Evolutionary conservation across 2,888 invertebrate genomes (phyloP).

Genomic region (Dryadula phaetusa): DNA sequence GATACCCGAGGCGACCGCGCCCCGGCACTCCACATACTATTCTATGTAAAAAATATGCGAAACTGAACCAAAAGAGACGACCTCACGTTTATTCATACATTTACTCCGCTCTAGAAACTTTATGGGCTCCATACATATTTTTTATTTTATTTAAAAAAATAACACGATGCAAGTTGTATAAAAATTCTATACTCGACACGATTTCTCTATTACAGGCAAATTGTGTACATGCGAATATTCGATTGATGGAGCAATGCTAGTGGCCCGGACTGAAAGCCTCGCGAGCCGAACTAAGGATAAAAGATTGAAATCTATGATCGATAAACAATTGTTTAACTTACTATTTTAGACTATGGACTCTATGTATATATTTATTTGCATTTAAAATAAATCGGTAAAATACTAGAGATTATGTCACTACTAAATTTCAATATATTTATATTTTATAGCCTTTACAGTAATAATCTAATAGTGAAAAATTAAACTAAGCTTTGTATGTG

Average conservation of each 20-base stretch:
- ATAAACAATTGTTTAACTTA: conserved; percentile 13
- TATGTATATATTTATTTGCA: too few relatives aligned
- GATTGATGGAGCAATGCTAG: conserved; percentile 50
- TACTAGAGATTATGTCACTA: too few relatives aligned
- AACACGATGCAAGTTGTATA: conserved; percentile 38
- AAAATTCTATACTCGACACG: conserved; percentile 46
- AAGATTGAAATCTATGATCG: conserved; percentile 48
- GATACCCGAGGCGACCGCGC: conserved; percentile 71
- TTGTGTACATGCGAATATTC: conserved; percentile 45
- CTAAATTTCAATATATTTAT: too few relatives aligned
- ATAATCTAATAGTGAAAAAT: too few relatives aligned
- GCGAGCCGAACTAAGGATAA: conserved; percentile 50
- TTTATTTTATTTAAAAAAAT: conserved; percentile 23
- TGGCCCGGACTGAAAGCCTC: conserved; percentile 47
- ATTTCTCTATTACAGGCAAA: conserved; percentile 51
- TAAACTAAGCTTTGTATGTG: too few relatives aligned
- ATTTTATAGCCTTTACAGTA: too few relatives aligned
- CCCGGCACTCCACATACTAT: conserved; percentile 51
- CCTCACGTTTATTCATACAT: conserved; percentile 61
- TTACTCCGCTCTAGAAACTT: conserved; percentile 67
- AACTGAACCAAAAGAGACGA: conserved; percentile 65
- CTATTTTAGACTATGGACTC: conserved; percentile 11
- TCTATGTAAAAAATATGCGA: conserved; percentile 65
- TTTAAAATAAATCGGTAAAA: too few relatives aligned
- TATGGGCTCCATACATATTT: conserved; percentile 56